Evolutionary conservation across 2,888 invertebrate species (phyloP).

Genomic region (Volucella bombylans): DNA sequence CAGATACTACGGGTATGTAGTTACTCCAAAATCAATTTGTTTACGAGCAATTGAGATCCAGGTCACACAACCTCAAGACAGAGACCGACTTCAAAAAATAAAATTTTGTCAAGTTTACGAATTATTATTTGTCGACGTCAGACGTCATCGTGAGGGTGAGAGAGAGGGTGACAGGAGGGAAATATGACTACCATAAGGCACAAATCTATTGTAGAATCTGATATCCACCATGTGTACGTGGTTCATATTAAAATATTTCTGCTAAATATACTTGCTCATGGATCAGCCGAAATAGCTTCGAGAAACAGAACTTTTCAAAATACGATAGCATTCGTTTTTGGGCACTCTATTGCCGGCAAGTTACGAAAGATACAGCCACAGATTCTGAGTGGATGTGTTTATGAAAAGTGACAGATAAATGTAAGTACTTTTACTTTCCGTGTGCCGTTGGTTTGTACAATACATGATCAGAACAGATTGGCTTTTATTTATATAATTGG

Average conservation of each 20-base stretch:
- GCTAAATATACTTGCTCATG: slow-evolving; percentile 27
- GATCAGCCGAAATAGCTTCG: slow-evolving; percentile 18
- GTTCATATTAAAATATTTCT: slow-evolving; percentile 40
- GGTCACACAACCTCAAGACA: slow-evolving; percentile 44
- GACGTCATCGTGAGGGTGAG: neutral
- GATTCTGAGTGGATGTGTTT: slow-evolving; percentile 11
- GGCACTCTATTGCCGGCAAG: slow-evolving; percentile 41
- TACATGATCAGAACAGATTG: neutral
- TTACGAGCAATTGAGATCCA: slow-evolving; percentile 54
- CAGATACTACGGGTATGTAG: slow-evolving; percentile 1
- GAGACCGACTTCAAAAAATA: neutral
- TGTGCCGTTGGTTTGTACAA: neutral
- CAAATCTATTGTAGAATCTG: slow-evolving; percentile 14
- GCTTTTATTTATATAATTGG: slow-evolving; percentile 43
- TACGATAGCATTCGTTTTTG: slow-evolving; percentile 21
- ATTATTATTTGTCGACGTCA: slow-evolving; percentile 8
- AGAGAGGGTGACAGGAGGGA: neutral
- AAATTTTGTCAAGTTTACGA: slow-evolving; percentile 52
- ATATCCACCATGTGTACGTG: slow-evolving; percentile 34
- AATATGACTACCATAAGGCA: neutral
- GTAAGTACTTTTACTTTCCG: slow-evolving; percentile 11
- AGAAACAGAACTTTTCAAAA: neutral
- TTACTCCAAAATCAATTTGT: slow-evolving; percentile 44
- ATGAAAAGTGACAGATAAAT: slow-evolving; percentile 38
- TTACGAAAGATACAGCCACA: slow-evolving; percentile 1